Percentiles rank a stretch among this genome's conserved stretches.
Evolutionary conservation across 2,888 invertebrate genomes (phyloP).

Genomic region (Hyposoter didymator): DNA sequence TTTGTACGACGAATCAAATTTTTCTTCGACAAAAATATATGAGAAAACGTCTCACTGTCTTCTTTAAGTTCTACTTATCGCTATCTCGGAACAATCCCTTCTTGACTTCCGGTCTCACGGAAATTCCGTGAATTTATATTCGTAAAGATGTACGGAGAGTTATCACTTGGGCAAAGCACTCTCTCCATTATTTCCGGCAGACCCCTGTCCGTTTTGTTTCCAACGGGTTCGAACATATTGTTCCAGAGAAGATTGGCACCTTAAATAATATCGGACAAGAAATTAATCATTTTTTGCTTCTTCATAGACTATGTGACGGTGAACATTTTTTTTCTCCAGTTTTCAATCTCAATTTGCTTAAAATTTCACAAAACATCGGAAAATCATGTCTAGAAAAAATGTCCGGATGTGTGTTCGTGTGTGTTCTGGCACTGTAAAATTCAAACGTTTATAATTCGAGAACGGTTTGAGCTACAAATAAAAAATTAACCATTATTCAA

Average conservation of each 20-base stretch:
- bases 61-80: constrained; percentile 20
- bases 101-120: constrained; percentile 84
- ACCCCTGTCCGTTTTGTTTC: constrained; percentile 86
- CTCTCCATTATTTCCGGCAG: constrained; percentile 87
- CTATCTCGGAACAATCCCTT: constrained; percentile 72
- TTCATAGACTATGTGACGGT: too few species aligned
- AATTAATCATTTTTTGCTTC: constrained; percentile 3
- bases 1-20: neutral
- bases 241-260: constrained; percentile 91
- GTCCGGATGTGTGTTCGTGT: too few species aligned
- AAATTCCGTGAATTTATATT: constrained; percentile 85
- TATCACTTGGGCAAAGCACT: constrained; percentile 87
- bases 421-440: too few species aligned
- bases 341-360: too few species aligned
- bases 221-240: constrained; percentile 89
- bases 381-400: too few species aligned
- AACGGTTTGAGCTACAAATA: neutral
- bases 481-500: neutral
- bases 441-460: too few species aligned
- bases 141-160: constrained; percentile 89
- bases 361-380: too few species aligned
- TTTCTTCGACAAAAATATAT: constrained; percentile 20
- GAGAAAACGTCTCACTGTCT: neutral
- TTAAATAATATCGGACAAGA: constrained; percentile 79
- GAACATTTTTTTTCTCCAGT: too few species aligned